Evolutionary conservation across 2,888 invertebrate genomes (phyloP), one percentile per base, ranked within the genome.

Genomic region (Eudemis profundana): DNA sequence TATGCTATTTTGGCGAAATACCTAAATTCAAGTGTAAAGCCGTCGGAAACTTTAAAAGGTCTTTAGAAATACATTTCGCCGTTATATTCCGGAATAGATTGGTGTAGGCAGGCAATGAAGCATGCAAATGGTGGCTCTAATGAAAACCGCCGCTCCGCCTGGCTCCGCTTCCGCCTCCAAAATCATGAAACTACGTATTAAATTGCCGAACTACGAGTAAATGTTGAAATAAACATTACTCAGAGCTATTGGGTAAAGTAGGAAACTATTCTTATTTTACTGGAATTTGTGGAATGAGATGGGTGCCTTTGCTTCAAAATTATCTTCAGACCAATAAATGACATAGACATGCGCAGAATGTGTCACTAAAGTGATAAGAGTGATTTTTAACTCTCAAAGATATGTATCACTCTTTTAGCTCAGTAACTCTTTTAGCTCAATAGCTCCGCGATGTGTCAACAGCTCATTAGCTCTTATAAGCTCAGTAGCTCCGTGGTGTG

Each of bases 71-170:
- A 61, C 44, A 36, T 57, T 47, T 12, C 44, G 27, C 44, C 53
- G 33, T 61, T 66, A 61, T 61, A 54, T 40, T 63, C 42, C n/a
- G 49, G 49, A 42, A 57, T 64, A 64, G 57, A 64, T 65, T 46
- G 51, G 51, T n/a, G 49, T 51, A 40, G 51, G 40, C 50, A 44
- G 51, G 67, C 54, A 67, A 67, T 67, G 64, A 64, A 67, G 59
- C 64, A 63, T 67, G 67, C 67, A 63, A 67, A 63, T 67, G 60
- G 40, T 42, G 53, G 47, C 49, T 54, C 64, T 64, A 67, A 64
- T 67, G 64, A 65, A 67, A 64, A 64, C 53, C 60, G 57, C 46
- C 50, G 23, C 40, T n/a, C 27, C 17, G 40, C 7, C 21, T 46
- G 1, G 12, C 36, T 29, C 14, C 3, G 21, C 3, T n/a, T 7